A percentile compares a stretch with the other conserved stretches of the same genome.
Evolutionary conservation across 2,888 invertebrate genomes (phyloP).

Genomic region (Flexamia atlantica): DNA sequence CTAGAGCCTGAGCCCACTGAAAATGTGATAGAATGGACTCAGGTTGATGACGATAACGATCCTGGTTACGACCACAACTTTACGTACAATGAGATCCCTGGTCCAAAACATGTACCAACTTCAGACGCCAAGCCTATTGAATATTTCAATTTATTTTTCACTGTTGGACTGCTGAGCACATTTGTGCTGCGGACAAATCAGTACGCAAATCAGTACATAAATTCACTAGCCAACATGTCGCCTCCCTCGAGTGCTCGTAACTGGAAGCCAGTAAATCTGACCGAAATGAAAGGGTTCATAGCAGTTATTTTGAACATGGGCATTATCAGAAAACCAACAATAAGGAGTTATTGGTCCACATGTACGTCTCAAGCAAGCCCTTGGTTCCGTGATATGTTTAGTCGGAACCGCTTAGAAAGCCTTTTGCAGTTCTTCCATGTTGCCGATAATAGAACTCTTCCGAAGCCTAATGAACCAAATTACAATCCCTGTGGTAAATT

Average conservation of each 20-base stretch:
- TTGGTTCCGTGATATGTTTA: constrained; percentile 46
- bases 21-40: too few relatives aligned
- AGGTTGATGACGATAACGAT: too few relatives aligned
- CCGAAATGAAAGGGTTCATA: constrained; percentile 39
- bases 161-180: not conserved
- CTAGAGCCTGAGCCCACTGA: too few relatives aligned
- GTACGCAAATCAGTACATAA: constrained; percentile 44
- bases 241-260: not conserved
- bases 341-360: constrained; percentile 41
- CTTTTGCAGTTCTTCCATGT: constrained; percentile 45
- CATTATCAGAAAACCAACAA: constrained; percentile 25
- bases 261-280: constrained; percentile 38
- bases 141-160: constrained; percentile 60
- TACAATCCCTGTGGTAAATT: constrained; percentile 52
- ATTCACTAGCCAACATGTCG: not conserved
- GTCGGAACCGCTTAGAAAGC: constrained; percentile 43
- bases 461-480: constrained; percentile 42
- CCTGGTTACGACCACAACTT: too few relatives aligned
- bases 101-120: too few relatives aligned
- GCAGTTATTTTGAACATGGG: constrained; percentile 53
- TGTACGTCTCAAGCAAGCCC: not conserved
- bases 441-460: not conserved
- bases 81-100: too few relatives aligned
- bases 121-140: too few relatives aligned
- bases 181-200: constrained; percentile 51